Evolutionary conservation across 2,888 invertebrate genomes (phyloP).

Genomic region (Pandemis cinnamomeana): DNA sequence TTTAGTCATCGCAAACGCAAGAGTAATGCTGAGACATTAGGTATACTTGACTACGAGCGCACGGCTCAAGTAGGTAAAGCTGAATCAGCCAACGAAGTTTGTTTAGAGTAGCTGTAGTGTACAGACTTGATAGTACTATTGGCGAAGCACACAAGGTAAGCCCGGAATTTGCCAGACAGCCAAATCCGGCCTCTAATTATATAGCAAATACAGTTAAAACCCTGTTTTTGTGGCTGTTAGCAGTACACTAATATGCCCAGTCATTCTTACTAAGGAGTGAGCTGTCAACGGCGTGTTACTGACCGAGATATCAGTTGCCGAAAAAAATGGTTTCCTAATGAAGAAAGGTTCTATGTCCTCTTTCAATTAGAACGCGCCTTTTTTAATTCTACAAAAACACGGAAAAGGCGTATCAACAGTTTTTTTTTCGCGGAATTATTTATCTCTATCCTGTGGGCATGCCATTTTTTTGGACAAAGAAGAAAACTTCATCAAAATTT

Average conservation of each 20-base stretch:
- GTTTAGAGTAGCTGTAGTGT: too few species aligned
- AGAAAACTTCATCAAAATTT: too few species aligned
- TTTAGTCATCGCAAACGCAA: too few species aligned
- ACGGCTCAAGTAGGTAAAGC: too few species aligned
- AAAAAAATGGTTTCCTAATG: slow-evolving; percentile 7
- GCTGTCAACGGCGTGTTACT: slow-evolving; percentile 9
- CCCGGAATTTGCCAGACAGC: slow-evolving; percentile 1
- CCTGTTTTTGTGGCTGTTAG: background rate
- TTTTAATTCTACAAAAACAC: background rate
- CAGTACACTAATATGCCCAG: background rate
- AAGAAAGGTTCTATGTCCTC: background rate
- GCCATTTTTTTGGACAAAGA: too few species aligned
- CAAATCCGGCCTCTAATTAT: slow-evolving; percentile 7
- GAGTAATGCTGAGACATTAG: too few species aligned
- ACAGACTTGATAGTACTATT: too few species aligned
- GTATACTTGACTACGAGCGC: too few species aligned
- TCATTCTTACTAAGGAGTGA: slow-evolving; percentile 7
- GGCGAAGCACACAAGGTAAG: slow-evolving; percentile 4
- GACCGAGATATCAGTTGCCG: slow-evolving; percentile 17
- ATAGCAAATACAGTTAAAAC: slow-evolving; percentile 1
- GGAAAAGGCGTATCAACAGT: background rate
- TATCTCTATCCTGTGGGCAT: too few species aligned
- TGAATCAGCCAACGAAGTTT: too few species aligned
- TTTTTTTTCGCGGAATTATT: too few species aligned
- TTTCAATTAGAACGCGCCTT: background rate